Conservation (phyloP, 2,888 invertebrate species). For the Caenorhabditis doughertyi region DNA sequence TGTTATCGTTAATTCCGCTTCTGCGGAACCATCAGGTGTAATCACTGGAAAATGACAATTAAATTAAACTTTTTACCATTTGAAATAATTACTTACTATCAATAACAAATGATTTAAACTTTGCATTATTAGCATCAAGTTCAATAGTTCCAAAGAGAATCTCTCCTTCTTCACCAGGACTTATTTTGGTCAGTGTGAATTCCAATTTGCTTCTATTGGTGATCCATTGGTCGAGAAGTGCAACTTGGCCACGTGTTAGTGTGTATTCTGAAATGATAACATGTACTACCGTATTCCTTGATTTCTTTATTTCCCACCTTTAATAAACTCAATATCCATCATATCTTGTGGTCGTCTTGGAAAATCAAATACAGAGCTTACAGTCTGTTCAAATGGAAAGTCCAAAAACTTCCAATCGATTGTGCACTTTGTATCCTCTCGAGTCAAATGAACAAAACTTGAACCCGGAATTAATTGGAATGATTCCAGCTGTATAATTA, state of each 20-base stretch:
- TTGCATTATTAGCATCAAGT: slow-evolving; percentile 64
- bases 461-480: slow-evolving; percentile 71
- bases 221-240: slow-evolving; percentile 79
- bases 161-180: slow-evolving; percentile 73
- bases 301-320: slow-evolving; percentile 38
- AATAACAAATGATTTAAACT: slow-evolving; percentile 38
- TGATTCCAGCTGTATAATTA: slow-evolving; percentile 64
- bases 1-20: slow-evolving; percentile 73
- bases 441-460: slow-evolving; percentile 59
- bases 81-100: slow-evolving; percentile 18
- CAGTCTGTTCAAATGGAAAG: slow-evolving; percentile 57
- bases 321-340: slow-evolving; percentile 40
- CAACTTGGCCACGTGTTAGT: slow-evolving; percentile 71
- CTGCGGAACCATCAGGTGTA: slow-evolving; percentile 49
- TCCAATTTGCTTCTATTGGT: slow-evolving; percentile 72
- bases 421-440: slow-evolving; percentile 62
- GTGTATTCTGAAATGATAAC: slow-evolving; percentile 74
- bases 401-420: slow-evolving; percentile 68
- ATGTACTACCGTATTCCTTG: no score
- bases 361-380: slow-evolving; percentile 50
- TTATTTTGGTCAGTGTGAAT: slow-evolving; percentile 74
- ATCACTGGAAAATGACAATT: slow-evolving; percentile 70
- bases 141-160: slow-evolving; percentile 74
- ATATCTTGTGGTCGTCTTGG: slow-evolving; percentile 51
- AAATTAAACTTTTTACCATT: not conserved